These are phyloP conservation scores for Acromyrmex heyeri DNA, from an alignment of 1,140 invertebrate genomes.

Conservation along the genomic window DNA sequence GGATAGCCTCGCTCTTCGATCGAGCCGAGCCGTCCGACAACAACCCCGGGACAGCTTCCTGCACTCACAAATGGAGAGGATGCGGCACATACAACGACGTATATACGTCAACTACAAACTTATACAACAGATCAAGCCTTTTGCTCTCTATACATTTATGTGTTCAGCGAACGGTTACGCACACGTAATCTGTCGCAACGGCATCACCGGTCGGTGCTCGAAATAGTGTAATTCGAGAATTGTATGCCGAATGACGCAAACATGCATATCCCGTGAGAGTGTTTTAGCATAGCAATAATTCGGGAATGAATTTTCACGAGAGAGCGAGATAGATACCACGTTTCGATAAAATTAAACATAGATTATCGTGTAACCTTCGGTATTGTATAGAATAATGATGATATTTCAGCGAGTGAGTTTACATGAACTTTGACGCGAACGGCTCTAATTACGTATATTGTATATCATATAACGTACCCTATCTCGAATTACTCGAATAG, in stretches of 20 bases:
- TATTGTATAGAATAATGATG: neutral
- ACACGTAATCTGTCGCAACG: constrained; percentile 70
- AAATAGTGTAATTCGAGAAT: constrained; percentile 48
- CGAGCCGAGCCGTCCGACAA: constrained; percentile 3
- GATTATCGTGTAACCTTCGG: neutral
- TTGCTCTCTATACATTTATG: constrained; percentile 78
- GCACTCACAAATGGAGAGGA: constrained; percentile 66
- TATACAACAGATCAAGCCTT: constrained; percentile 80
- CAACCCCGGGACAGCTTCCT: constrained; percentile 27
- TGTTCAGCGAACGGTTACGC: constrained; percentile 72
- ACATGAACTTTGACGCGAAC: neutral
- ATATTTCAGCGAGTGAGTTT: constrained; percentile 17
- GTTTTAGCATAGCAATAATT: constrained; percentile 15
- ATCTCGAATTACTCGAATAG: neutral
- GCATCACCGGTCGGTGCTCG: constrained; percentile 34
- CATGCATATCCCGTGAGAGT: neutral
- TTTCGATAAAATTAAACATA: constrained; percentile 21
- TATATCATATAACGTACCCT: neutral
- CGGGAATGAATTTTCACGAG: neutral
- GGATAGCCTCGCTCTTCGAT: constrained; percentile 4
- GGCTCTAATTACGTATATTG: neutral
- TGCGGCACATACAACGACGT: constrained; percentile 77
- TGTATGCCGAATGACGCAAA: neutral
- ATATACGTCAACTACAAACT: constrained; percentile 77
- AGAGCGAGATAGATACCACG: neutral